Conservation (phyloP, 2,113 vertebrate genomes). For the Caranx ignobilis region DNA sequence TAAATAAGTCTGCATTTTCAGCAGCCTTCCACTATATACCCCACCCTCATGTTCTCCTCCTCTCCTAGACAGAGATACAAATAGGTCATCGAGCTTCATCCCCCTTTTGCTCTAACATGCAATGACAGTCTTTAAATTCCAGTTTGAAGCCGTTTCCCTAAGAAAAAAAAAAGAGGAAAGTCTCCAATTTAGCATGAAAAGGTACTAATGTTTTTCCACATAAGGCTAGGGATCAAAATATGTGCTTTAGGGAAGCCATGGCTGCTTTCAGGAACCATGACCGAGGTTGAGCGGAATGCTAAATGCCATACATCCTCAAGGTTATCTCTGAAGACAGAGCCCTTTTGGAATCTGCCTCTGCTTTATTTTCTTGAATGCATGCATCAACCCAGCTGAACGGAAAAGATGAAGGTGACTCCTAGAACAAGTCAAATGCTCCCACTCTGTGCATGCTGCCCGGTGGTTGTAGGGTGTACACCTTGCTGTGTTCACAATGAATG, state of each 20-base stretch:
- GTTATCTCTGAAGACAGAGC: slow-evolving; percentile 84
- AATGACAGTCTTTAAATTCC: slow-evolving; percentile 81
- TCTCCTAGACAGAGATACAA: slow-evolving; percentile 80
- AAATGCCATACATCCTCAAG: slow-evolving; percentile 84
- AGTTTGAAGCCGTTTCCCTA: slow-evolving; percentile 47
- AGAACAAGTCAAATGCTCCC: slow-evolving; percentile 69
- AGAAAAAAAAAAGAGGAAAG: slow-evolving; percentile 62
- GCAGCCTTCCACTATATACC: slow-evolving; percentile 52
- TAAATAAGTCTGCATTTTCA: slow-evolving; percentile 74
- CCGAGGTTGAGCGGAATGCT: slow-evolving; percentile 81
- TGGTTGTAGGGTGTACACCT: slow-evolving; percentile 62
- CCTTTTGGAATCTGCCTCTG: slow-evolving; percentile 79
- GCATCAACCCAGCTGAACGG: slow-evolving; percentile 79
- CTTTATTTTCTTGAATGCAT: slow-evolving; percentile 82
- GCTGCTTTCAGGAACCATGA: slow-evolving; percentile 77
- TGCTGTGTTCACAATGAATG: slow-evolving; percentile 71
- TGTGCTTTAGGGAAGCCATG: slow-evolving; percentile 79
- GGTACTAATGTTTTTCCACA: slow-evolving; percentile 76
- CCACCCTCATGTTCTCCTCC: slow-evolving; percentile 54
- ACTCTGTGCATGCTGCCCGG: slow-evolving; percentile 59
- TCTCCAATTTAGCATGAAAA: slow-evolving; percentile 78
- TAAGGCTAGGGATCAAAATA: slow-evolving; percentile 76
- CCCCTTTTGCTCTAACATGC: slow-evolving; percentile 76
- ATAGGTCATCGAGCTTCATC: slow-evolving; percentile 79
- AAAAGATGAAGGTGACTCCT: slow-evolving; percentile 84